phyloP scores from a whole-genome alignment of 1,140 invertebrate species.

The Nasonia giraulti region DNA sequence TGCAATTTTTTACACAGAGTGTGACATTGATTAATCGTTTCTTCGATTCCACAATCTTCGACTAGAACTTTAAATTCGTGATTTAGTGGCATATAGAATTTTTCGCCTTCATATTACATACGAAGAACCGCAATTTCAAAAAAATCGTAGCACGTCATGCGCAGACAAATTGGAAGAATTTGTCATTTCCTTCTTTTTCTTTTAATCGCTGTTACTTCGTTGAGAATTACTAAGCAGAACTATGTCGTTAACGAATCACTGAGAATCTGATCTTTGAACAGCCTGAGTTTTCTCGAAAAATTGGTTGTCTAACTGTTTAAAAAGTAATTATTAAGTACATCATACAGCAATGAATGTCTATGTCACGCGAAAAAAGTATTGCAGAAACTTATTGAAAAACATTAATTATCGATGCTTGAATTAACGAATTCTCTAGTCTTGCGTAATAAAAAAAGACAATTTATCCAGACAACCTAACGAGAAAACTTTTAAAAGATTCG shows the following conservation, averaged over 20 bases:
- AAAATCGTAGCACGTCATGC: slow-evolving; percentile 37
- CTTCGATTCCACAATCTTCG: not conserved
- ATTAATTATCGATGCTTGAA: slow-evolving; percentile 35
- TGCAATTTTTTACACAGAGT: not conserved
- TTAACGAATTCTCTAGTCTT: slow-evolving; percentile 25
- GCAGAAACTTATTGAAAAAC: slow-evolving; percentile 31
- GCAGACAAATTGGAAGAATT: slow-evolving; percentile 44
- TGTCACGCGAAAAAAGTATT: not conserved
- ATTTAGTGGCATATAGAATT: not conserved
- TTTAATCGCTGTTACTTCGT: slow-evolving; percentile 39
- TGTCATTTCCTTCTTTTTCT: slow-evolving; percentile 14
- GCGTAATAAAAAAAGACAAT: slow-evolving; percentile 33
- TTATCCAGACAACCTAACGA: slow-evolving; percentile 48
- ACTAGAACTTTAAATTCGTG: slow-evolving; percentile 32
- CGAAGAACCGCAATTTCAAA: not conserved
- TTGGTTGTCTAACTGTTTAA: slow-evolving; percentile 40
- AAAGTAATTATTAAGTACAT: slow-evolving; percentile 45
- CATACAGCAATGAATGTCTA: slow-evolving; percentile 34
- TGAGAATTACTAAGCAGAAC: slow-evolving; percentile 47
- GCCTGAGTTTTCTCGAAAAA: slow-evolving; percentile 45
- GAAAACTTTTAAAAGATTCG: slow-evolving; percentile 37
- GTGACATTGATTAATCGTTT: not conserved
- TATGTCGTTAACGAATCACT: slow-evolving; percentile 39
- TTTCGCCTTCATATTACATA: slow-evolving; percentile 21
- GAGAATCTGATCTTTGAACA: slow-evolving; percentile 21